Base-by-base conservation (phyloP, 2,113 vertebrate genomes). In the Anarrhichthys ocellatus region DNA sequence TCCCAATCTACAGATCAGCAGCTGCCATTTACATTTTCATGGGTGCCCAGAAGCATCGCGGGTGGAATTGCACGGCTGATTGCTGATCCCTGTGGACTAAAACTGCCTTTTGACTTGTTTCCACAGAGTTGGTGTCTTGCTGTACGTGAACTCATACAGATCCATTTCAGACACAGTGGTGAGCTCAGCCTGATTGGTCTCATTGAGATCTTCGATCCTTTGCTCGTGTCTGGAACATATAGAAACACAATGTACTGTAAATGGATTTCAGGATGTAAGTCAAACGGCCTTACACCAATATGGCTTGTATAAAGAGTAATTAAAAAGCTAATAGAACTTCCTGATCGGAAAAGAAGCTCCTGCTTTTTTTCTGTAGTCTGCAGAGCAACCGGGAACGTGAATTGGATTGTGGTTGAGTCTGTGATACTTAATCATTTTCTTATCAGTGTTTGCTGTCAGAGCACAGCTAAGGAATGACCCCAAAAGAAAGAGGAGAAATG, bases 361-460 rank as follows among this genome's bases (percentile, higher is more conserved):
- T 66, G 61, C 78, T 78, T 77, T 89, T 73, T 44, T 38, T 86
- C 73, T 84, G 66, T 77, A 82, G 61, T 76, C 78, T 61, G 65
- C 81, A 54, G 68, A 69, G 84, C 74, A 72, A 65, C 68, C 52
- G 56, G 46, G 64, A 68, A 85, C 29, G n/a, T 82, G 81, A 78
- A 89, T 85, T 86, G 80, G 87, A 82, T 86, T 59, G 78, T 56
- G 73, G 82, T 76, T 20, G 18, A 83, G 71, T 87, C 85, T 76
- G 40, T 76, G 69, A 89, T 90, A 81, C 84, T 90, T 91, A 81
- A 92, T 93, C 87, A 91, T 93, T 91, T 92, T 90, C 90, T 93
- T 93, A 91, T 93, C 92, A 82, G 80, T 22, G 40, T 76, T 71
- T 78, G 66, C 89, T 91, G 90, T 88, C 92, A 84, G 72, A 80